Conservation (phyloP, 2,797 vertebrate genomes). For the Thamnophis elegans region DNA sequence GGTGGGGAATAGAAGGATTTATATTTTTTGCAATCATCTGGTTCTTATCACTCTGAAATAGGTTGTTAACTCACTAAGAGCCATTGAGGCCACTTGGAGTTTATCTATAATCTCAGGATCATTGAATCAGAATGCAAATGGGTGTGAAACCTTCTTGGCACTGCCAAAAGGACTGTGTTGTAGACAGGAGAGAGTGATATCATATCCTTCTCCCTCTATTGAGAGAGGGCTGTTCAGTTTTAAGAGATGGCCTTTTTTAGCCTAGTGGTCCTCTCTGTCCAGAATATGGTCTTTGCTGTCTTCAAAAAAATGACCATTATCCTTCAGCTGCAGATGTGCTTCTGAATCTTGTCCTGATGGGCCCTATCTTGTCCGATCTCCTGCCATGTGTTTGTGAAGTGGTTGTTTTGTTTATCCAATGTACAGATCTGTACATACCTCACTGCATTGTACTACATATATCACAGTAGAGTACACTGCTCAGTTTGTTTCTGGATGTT, state of each 20-base stretch:
- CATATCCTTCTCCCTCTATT: not conserved
- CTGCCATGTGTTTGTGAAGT: not conserved
- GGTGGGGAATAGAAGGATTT: not conserved
- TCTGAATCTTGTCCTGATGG: not conserved
- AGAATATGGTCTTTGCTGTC: not conserved
- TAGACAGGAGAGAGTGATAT: not conserved
- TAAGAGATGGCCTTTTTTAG: not conserved
- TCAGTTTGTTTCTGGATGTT: not conserved
- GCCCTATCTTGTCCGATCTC: not conserved
- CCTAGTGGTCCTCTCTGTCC: not conserved
- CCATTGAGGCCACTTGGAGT: not conserved
- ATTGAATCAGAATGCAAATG: not conserved
- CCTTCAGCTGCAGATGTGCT: not conserved
- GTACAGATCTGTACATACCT: not conserved
- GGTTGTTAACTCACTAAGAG: not conserved
- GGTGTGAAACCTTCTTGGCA: not conserved
- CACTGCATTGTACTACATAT: not conserved
- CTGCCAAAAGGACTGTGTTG: not conserved
- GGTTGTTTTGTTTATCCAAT: not conserved
- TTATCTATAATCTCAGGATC: not conserved
- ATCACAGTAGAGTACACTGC: not conserved
- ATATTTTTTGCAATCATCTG: not conserved
- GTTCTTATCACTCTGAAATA: not conserved
- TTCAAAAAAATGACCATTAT: not conserved
- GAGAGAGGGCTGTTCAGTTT: not conserved